Evolutionary conservation across 1,140 invertebrate genomes (phyloP).

Genomic region (Rhynchophorus ferrugineus): DNA sequence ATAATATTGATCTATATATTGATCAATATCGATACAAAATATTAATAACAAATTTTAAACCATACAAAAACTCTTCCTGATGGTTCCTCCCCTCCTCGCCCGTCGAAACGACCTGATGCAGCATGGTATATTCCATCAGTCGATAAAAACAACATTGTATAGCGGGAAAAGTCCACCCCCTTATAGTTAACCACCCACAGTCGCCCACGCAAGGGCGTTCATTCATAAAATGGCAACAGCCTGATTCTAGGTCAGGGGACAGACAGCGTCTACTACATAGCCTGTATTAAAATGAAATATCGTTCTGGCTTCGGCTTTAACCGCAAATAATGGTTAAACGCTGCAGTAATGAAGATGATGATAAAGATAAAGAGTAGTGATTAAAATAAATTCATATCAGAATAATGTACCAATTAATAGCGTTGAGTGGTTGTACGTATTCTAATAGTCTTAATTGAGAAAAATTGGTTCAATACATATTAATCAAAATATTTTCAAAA

Average conservation of each 20-base stretch:
- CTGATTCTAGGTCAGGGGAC: slow-evolving; percentile 14
- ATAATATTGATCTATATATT: too few species aligned
- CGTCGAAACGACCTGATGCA: neutral
- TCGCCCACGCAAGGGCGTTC: slow-evolving; percentile 10
- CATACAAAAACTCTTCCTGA: neutral
- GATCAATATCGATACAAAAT: too few species aligned
- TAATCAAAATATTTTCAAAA: too few species aligned
- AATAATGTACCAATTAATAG: neutral
- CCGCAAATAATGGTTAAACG: too few species aligned
- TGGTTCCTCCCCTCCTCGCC: neutral
- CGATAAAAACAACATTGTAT: too few species aligned
- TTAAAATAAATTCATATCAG: neutral
- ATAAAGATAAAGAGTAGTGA: neutral
- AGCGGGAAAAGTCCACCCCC: too few species aligned
- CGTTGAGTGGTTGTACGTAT: neutral
- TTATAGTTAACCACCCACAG: slow-evolving; percentile 4
- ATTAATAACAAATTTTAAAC: too few species aligned
- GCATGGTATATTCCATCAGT: too few species aligned
- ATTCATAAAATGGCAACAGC: slow-evolving; percentile 21
- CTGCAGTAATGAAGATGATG: neutral
- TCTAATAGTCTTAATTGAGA: neutral
- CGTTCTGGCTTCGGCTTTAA: too few species aligned
- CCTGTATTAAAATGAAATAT: too few species aligned
- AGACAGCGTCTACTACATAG: neutral
- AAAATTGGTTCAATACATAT: too few species aligned